Base-by-base conservation (phyloP, 2,888 invertebrate species). In the Micropterix aruncella region DNA sequence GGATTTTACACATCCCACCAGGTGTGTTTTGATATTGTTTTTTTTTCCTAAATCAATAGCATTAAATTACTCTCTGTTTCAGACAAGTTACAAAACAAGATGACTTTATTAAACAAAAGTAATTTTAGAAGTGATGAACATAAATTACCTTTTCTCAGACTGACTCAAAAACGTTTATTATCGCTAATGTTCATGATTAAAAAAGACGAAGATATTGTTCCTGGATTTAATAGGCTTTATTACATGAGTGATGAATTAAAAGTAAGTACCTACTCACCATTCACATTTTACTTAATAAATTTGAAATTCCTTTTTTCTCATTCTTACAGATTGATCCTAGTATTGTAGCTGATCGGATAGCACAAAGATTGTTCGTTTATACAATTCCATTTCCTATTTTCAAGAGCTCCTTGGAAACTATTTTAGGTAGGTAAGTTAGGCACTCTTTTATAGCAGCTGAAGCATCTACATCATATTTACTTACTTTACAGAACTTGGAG, bases 331-430 rank as follows among this genome's bases (percentile, higher is more conserved):
- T 64, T 41, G 55, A 66, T 14, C 65, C 76, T 9, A 52, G 58
- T 37, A 49, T 60, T 2, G 56, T 77, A 1, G 65, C 71, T 50
- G 64, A 67, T 54, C 61, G 61, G 51, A 51, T 77, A 18, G 62
- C 65, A 1, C 69, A 66, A 51, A 65, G 77, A 52, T 59, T 62
- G 27, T 79, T 79, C 57, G 58, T 78, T 39, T 66, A 76, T 48
- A 63, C 61, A 49, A 63, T 78, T 58, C 66, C 75, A 9, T 74
- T 69, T 56, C 63, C 70, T 16, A 74, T 70, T 66, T 56, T 78
- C 16, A 55, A 71, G 53, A 65, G 58, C 50, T 74, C 75, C 47
- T 55, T 78, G 40, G 56, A 71, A 52, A 60, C 66, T 39, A 65
- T 78, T 58, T 44, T 68, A 51, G 69, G 72, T 72, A 60, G n/a